Evolutionary conservation across 2,888 invertebrate genomes (phyloP), one percentile per base, ranked within the genome.

Genomic region (Alloscopus bannaensis): DNA sequence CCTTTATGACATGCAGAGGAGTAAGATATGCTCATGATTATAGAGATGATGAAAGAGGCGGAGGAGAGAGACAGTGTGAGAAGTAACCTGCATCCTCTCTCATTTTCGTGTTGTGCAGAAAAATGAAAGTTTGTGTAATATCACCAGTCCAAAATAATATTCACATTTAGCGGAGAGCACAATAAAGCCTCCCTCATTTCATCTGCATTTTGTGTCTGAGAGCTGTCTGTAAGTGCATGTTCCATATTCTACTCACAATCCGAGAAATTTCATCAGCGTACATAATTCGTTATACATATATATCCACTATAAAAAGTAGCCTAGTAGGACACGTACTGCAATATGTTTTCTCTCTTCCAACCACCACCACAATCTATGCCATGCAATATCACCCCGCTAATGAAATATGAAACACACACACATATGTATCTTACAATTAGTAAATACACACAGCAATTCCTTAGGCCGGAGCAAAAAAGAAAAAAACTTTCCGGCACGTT

Each of bases 361-460:
- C 36, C 13, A 45, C 45, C 45, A 45, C 8, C 4, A 45, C 3
- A 16, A n/a, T n/a, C n/a, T n/a, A n/a, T n/a, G n/a, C n/a, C 55
- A 55, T 55, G 55, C n/a, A 47, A 36, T 13, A 36, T 36, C 13
- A 36, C 47, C 47, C 3, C n/a, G 60, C 62, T 62, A 72, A 72
- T 72, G 71, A 62, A 72, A 72, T 72, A 72, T 72, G 71, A 62
- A 52, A 72, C 62, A 57, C 29, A 57, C n/a, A 62, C n/a, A 62
- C 26, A n/a, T n/a, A n/a, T n/a, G n/a, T n/a, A n/a, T n/a, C n/a
- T n/a, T n/a, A n/a, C n/a, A n/a, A n/a, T n/a, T n/a, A n/a, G n/a
- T n/a, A n/a, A n/a, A n/a, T n/a, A n/a, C 50, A 40, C 66, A 60
- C 11, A 20, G 2, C 18, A 20, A 45, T 3, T 11, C 45, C 18